phyloP scores from a whole-genome alignment of 2,888 invertebrate genomes.

The Macrophya alboannulata region DNA sequence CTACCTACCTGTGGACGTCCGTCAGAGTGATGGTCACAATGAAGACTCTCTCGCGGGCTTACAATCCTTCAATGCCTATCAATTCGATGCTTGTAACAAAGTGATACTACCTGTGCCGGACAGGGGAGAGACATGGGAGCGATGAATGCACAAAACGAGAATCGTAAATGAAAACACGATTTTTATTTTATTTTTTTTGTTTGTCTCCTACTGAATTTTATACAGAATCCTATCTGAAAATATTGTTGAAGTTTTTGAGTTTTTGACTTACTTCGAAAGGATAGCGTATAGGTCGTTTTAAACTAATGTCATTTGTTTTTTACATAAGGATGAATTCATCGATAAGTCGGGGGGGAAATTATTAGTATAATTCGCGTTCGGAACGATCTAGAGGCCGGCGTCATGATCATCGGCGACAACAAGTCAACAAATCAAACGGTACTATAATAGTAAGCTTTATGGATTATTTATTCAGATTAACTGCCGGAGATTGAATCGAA shows the following conservation, averaged over 20 bases:
- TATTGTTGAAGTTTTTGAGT: too few relatives aligned
- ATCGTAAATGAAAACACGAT: background rate
- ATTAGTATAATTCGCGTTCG: background rate
- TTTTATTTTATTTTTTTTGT: too few relatives aligned
- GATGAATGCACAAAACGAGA: background rate
- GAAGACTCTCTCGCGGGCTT: constrained; percentile 15
- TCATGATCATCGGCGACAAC: constrained; percentile 41
- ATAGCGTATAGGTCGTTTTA: background rate
- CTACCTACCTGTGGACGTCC: background rate
- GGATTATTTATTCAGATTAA: constrained; percentile 46
- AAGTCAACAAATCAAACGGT: constrained; percentile 40
- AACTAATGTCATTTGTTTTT: constrained; percentile 5
- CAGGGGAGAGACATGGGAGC: background rate
- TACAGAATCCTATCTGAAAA: background rate
- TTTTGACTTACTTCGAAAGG: background rate
- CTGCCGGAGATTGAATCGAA: constrained; percentile 21
- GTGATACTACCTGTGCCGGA: background rate
- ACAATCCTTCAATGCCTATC: constrained; percentile 42
- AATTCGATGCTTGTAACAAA: constrained; percentile 26
- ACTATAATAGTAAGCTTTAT: constrained; percentile 38
- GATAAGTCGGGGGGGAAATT: background rate
- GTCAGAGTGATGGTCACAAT: constrained; percentile 20
- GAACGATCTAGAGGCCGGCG: background rate
- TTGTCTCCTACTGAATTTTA: background rate
- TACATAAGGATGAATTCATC: background rate